These are phyloP conservation scores for Brachionus manjavacas DNA, from an alignment of 1,140 invertebrate genomes.

Conservation along the genomic window DNA sequence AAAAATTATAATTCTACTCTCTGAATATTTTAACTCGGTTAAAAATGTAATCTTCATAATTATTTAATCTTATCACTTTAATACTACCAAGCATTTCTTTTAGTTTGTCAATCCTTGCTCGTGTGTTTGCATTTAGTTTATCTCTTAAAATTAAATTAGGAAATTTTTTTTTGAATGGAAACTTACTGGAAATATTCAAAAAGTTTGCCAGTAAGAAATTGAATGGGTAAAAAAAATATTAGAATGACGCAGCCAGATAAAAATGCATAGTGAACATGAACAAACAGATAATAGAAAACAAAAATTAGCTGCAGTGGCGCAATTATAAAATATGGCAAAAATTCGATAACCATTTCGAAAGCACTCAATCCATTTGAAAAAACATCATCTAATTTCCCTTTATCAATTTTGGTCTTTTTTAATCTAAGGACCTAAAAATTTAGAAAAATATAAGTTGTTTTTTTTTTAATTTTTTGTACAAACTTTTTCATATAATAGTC, in stretches of 20 bases:
- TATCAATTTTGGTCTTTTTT: neutral
- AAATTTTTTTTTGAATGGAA: neutral
- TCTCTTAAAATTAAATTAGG: neutral
- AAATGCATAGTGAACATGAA: neutral
- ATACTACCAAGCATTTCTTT: neutral
- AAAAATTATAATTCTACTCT: neutral
- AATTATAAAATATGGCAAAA: neutral
- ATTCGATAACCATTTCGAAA: neutral
- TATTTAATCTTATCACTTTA: neutral
- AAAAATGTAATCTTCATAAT: neutral
- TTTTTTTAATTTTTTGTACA: neutral
- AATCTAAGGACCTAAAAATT: neutral
- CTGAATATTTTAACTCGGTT: neutral
- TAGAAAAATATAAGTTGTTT: neutral
- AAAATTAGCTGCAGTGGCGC: neutral
- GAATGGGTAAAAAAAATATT: neutral
- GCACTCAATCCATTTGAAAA: neutral
- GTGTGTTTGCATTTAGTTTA: neutral
- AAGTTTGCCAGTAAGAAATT: neutral
- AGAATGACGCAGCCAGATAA: neutral
- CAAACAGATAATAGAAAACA: neutral
- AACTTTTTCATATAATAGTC: neutral
- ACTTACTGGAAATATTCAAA: neutral
- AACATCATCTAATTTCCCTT: neutral
- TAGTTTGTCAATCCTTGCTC: neutral